Evolutionary conservation across 2,888 invertebrate species (phyloP).

Genomic region (Bugulina stolonifera): DNA sequence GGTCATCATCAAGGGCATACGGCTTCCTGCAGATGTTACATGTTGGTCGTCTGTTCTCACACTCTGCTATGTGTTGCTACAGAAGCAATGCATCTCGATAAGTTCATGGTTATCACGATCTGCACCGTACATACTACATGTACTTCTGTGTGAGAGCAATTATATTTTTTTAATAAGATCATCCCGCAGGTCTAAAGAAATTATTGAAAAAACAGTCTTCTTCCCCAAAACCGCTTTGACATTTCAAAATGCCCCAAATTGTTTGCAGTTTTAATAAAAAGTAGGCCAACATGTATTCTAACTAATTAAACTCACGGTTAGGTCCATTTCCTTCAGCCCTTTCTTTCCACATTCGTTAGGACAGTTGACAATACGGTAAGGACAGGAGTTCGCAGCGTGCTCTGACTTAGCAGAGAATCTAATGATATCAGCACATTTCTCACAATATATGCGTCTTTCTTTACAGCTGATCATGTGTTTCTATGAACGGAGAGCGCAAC

Average conservation of each 20-base stretch:
- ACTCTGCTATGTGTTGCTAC: neutral
- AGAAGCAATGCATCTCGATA: too few relatives aligned
- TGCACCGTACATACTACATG: too few relatives aligned
- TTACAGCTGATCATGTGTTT: neutral
- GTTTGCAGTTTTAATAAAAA: too few relatives aligned
- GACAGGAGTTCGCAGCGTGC: neutral
- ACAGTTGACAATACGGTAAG: neutral
- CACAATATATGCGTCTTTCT: neutral
- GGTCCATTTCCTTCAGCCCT: neutral
- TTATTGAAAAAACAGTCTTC: too few relatives aligned
- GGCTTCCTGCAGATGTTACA: neutral
- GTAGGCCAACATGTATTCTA: too few relatives aligned
- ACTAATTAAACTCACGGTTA: neutral
- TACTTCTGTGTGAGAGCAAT: too few relatives aligned
- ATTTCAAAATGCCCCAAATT: too few relatives aligned
- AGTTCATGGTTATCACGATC: too few relatives aligned
- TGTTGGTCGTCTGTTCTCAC: constrained; percentile 1
- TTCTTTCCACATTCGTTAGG: neutral
- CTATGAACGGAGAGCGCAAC: neutral
- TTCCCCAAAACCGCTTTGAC: too few relatives aligned
- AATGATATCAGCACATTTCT: neutral
- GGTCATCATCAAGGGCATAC: neutral
- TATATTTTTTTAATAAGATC: too few relatives aligned
- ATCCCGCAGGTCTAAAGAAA: too few relatives aligned
- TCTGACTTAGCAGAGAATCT: neutral